These are phyloP conservation scores for Yoshiicerus persimilis DNA, from an alignment of 1,140 invertebrate genomes.

Conservation along the genomic window DNA sequence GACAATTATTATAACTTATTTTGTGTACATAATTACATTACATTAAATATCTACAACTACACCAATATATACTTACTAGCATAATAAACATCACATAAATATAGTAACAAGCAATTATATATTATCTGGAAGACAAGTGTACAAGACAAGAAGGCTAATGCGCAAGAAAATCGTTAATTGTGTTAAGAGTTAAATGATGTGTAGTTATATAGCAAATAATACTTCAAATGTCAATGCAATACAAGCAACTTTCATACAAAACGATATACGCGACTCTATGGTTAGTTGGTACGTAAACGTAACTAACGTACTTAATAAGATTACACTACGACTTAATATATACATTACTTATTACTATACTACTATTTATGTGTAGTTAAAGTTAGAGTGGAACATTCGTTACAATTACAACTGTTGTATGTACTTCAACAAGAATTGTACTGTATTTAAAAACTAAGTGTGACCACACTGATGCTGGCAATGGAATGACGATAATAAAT, in stretches of 20 bases:
- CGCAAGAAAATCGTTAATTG: not conserved
- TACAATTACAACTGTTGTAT: not conserved
- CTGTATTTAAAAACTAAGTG: not conserved
- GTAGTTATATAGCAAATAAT: not conserved
- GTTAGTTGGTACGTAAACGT: too few relatives aligned
- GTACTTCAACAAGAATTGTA: not conserved
- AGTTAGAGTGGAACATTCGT: not conserved
- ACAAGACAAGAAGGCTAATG: not conserved
- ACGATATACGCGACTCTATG: not conserved
- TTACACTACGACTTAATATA: not conserved
- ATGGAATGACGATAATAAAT: not conserved
- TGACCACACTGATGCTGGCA: not conserved
- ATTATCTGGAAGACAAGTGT: not conserved
- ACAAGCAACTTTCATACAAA: not conserved
- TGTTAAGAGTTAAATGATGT: not conserved
- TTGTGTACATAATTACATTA: not conserved
- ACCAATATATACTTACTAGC: not conserved
- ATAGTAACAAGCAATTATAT: too few relatives aligned
- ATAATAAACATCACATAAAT: not conserved
- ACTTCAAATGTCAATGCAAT: not conserved
- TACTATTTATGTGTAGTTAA: not conserved
- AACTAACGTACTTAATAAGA: not conserved
- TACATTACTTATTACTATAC: not conserved
- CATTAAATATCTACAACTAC: too few relatives aligned
- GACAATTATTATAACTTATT: not conserved